Percentiles rank a stretch among this genome's conserved stretches.
These are phyloP conservation scores for Epirrita christyi DNA, from an alignment of 2,888 invertebrate genomes.

Conservation along the genomic window DNA sequence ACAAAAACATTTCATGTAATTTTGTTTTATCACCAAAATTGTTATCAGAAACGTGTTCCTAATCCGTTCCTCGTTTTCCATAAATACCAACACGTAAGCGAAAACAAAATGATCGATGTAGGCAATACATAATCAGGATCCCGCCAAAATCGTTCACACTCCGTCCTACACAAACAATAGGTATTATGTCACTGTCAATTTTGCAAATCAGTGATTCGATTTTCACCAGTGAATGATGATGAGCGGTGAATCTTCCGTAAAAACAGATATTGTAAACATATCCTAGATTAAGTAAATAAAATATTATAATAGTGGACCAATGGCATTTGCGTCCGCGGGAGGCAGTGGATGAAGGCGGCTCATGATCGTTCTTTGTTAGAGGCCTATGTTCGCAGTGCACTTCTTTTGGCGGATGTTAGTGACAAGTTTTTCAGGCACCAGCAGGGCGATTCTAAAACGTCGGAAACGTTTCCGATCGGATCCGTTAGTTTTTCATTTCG, in stretches of 20 bases:
- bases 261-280: not conserved
- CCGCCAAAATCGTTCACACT: slow-evolving; percentile 2
- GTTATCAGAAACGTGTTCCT: slow-evolving; percentile 4
- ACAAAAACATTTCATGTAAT: too few relatives aligned
- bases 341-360: too few relatives aligned
- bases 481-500: too few relatives aligned
- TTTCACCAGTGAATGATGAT: slow-evolving; percentile 7
- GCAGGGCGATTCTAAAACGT: too few relatives aligned
- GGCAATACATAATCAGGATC: slow-evolving; percentile 14
- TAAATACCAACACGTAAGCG: slow-evolving; percentile 10
- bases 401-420: too few relatives aligned
- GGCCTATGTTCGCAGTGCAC: too few relatives aligned
- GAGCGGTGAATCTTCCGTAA: not conserved
- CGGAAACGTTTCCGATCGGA: too few relatives aligned
- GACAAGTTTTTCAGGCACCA: too few relatives aligned
- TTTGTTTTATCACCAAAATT: not conserved
- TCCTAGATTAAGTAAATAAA: too few relatives aligned
- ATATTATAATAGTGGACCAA: too few relatives aligned
- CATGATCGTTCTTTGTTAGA: too few relatives aligned
- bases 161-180: slow-evolving; percentile 20
- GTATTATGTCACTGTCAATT: slow-evolving; percentile 26
- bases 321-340: too few relatives aligned
- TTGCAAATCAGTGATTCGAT: slow-evolving; percentile 16
- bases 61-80: slow-evolving; percentile 10
- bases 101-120: slow-evolving; percentile 27